Conservation (phyloP, 2,888 invertebrate species). For the Thereva unica region DNA sequence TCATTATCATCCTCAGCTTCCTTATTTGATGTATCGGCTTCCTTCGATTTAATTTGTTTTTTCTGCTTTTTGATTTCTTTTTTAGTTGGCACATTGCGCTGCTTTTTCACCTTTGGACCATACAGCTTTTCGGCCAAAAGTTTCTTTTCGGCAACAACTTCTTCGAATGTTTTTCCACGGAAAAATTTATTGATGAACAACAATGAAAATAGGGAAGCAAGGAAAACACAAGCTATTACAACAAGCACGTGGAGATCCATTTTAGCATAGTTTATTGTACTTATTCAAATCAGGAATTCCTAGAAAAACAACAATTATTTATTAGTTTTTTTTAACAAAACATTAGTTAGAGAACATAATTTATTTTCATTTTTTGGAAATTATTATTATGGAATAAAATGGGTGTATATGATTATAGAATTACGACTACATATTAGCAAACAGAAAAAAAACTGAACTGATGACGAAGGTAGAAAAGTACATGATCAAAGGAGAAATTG, state of each 20-base stretch:
- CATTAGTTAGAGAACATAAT: too few relatives aligned
- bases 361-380: too few relatives aligned
- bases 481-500: too few relatives aligned
- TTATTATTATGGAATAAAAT: too few relatives aligned
- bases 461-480: too few relatives aligned
- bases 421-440: too few relatives aligned
- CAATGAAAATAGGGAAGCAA: slow-evolving; percentile 55
- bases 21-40: slow-evolving; percentile 44
- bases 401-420: too few relatives aligned
- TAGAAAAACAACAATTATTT: neutral
- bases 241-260: slow-evolving; percentile 58
- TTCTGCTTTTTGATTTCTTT: slow-evolving; percentile 55
- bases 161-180: slow-evolving; percentile 57
- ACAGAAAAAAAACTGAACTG: too few relatives aligned
- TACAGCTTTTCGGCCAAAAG: slow-evolving; percentile 56
- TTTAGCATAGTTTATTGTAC: slow-evolving; percentile 35
- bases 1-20: slow-evolving; percentile 37
- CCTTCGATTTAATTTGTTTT: slow-evolving; percentile 49
- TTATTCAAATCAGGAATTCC: neutral
- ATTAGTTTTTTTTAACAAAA: neutral
- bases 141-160: slow-evolving; percentile 57
- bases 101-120: slow-evolving; percentile 48
- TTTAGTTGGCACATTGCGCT: slow-evolving; percentile 47
- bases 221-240: slow-evolving; percentile 57
- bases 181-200: slow-evolving; percentile 57